A percentile compares a stretch with the other conserved stretches of the same genome.
These are phyloP conservation scores for Acronicta alni DNA, from an alignment of 2,888 invertebrate genomes.

Conservation along the genomic window DNA sequence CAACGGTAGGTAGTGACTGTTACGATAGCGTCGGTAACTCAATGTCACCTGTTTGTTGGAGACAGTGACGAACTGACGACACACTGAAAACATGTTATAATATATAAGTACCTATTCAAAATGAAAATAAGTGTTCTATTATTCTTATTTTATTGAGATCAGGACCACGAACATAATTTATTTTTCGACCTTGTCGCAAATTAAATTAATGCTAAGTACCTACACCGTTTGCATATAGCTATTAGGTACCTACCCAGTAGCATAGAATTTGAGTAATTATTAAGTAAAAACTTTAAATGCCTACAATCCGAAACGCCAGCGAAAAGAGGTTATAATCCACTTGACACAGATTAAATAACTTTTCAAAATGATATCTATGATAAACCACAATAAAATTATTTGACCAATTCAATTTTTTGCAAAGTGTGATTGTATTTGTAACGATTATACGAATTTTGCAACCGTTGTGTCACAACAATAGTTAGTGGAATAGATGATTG, in stretches of 20 bases:
- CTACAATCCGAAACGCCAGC: conserved; percentile 20
- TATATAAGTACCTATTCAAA: background rate
- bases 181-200: conserved; percentile 18
- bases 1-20: too few relatives aligned
- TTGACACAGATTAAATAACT: conserved; percentile 58
- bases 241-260: background rate
- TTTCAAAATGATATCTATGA: conserved; percentile 47
- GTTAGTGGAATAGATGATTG: conserved; percentile 64
- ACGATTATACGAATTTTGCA: conserved; percentile 71
- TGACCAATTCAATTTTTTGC: conserved; percentile 43
- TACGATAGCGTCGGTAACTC: too few relatives aligned
- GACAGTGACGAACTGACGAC: too few relatives aligned
- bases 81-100: too few relatives aligned
- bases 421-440: conserved; percentile 37
- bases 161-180: conserved; percentile 1
- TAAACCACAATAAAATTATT: conserved; percentile 43
- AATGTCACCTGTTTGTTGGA: too few relatives aligned
- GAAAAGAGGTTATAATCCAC: conserved; percentile 52
- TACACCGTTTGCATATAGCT: background rate
- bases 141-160: conserved; percentile 9
- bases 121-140: conserved; percentile 3
- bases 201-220: conserved; percentile 23
- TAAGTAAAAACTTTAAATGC: too few relatives aligned
- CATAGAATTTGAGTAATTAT: background rate
- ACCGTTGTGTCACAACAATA: conserved; percentile 69